Evolutionary conservation across 2,113 vertebrate species (phyloP).

Genomic region (Odontophorus gujanensis): DNA sequence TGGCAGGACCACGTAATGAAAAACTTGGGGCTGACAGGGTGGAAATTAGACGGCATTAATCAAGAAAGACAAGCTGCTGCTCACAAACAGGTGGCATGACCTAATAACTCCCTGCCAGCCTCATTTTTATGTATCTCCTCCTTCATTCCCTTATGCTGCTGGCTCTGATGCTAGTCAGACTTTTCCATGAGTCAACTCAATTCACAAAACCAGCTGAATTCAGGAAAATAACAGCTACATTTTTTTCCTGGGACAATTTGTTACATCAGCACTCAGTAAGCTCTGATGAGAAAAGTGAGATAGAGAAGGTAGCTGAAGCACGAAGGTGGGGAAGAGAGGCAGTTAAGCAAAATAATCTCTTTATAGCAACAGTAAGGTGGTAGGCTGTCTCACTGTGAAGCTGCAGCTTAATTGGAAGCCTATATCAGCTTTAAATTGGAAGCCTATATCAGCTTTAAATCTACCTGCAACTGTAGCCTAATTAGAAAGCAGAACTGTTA

Average conservation of each 20-base stretch:
- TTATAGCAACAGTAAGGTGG: not conserved
- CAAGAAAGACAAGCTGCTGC: not conserved
- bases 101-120: not conserved
- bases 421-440: not conserved
- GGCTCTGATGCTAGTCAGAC: not conserved
- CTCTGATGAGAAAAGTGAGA: not conserved
- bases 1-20: not conserved
- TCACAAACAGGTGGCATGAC: not conserved
- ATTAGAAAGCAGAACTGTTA: constrained; percentile 8
- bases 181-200: not conserved
- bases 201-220: not conserved
- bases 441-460: not conserved
- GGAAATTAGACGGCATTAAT: not conserved
- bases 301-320: not conserved
- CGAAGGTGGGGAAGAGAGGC: not conserved
- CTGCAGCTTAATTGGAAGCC: constrained; percentile 7
- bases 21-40: not conserved
- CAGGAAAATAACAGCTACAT: not conserved
- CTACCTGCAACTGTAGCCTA: constrained; percentile 2
- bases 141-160: not conserved
- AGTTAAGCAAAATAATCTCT: constrained; percentile 24
- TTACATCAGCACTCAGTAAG: not conserved
- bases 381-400: not conserved
- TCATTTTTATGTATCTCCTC: not conserved
- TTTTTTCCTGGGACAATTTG: not conserved